These are phyloP conservation scores for Podotricha telesiphe DNA, from an alignment of 2,888 invertebrate genomes.

Conservation along the genomic window DNA sequence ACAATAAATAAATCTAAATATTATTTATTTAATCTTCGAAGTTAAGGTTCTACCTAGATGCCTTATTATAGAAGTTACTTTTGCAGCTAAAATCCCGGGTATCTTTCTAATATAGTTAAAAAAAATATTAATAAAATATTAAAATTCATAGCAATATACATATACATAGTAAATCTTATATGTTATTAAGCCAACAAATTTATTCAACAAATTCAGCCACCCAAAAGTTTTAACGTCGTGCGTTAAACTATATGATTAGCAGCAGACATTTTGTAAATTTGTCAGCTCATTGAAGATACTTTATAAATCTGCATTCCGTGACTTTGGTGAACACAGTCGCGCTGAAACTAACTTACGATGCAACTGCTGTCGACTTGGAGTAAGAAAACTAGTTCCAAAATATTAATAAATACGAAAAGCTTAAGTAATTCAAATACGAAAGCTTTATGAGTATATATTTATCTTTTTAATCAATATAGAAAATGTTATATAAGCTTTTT, in stretches of 20 bases:
- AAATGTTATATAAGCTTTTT: conserved; percentile 61
- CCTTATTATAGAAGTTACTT: no score
- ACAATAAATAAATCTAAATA: no score
- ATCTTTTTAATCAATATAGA: conserved; percentile 53
- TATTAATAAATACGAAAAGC: conserved; percentile 65
- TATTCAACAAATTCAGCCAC: no score
- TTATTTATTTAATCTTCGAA: no score
- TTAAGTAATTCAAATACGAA: conserved; percentile 62
- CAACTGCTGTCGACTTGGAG: conserved; percentile 73
- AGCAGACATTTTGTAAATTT: conserved; percentile 28
- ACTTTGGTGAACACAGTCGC: conserved; percentile 48
- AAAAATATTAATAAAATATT: no score
- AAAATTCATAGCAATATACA: no score
- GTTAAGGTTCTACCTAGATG: no score
- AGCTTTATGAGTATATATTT: conserved; percentile 59
- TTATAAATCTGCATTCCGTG: conserved; percentile 47
- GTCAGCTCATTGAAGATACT: conserved; percentile 31
- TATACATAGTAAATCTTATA: no score
- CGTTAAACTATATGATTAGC: background rate
- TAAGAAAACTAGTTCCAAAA: conserved; percentile 68
- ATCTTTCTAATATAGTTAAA: no score
- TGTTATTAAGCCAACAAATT: no score
- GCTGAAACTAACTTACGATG: conserved; percentile 64
- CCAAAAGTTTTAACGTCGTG: conserved; percentile 1
- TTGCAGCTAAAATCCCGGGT: no score